phyloP scores from a whole-genome alignment of 2,797 vertebrate species.

The Chromis chromis region DNA sequence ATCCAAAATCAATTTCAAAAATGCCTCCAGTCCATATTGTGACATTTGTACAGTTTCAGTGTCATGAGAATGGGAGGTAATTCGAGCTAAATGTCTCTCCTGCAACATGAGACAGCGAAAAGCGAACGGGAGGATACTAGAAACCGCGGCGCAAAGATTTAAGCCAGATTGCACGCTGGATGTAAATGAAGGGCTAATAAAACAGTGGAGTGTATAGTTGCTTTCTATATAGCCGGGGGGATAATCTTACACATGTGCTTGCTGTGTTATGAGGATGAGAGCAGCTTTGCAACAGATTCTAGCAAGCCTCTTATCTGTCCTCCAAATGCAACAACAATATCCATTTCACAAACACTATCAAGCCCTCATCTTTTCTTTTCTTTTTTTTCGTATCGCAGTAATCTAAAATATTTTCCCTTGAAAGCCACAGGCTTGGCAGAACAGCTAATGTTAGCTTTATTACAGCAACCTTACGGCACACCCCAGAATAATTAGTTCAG shows the following conservation, averaged over 20 bases:
- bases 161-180: constrained; percentile 1
- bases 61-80: constrained; percentile 4
- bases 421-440: constrained; percentile 44
- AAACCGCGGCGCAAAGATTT: constrained; percentile 8
- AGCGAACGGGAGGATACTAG: background rate
- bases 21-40: constrained; percentile 21
- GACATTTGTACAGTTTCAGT: constrained; percentile 33
- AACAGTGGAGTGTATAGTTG: background rate
- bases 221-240: constrained; percentile 6
- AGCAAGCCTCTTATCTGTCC: constrained; percentile 43
- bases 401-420: constrained; percentile 58
- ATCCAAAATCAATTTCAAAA: constrained; percentile 43
- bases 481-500: constrained; percentile 25
- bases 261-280: constrained; percentile 36
- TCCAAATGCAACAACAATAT: constrained; percentile 43
- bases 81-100: constrained; percentile 8
- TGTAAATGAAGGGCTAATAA: constrained; percentile 17
- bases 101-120: constrained; percentile 22
- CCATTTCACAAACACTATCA: constrained; percentile 36
- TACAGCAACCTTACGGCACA: constrained; percentile 29
- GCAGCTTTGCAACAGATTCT: constrained; percentile 43
- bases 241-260: constrained; percentile 37
- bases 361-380: constrained; percentile 30
- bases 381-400: constrained; percentile 20
- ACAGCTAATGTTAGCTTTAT: constrained; percentile 35